Conservation (phyloP, 2,888 invertebrate species). For the Ethmia dodecea region DNA sequence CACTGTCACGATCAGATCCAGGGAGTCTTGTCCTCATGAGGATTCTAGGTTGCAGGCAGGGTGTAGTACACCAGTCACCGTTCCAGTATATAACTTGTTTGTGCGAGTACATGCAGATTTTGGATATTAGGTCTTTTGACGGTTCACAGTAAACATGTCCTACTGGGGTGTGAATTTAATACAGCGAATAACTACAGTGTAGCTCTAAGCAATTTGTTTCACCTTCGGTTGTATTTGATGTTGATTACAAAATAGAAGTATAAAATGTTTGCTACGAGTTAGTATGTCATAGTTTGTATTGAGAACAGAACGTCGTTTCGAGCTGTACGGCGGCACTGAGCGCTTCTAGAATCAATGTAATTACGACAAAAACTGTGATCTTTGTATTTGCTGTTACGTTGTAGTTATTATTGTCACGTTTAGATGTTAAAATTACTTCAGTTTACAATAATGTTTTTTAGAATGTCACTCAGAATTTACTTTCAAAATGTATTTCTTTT, state of each 20-base stretch:
- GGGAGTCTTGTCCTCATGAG: too few species aligned
- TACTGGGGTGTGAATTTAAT: constrained; percentile 31
- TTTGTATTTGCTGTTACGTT: constrained; percentile 42
- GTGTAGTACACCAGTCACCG: constrained; percentile 29
- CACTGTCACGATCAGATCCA: too few species aligned
- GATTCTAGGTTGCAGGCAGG: constrained; percentile 27
- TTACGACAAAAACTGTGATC: constrained; percentile 51
- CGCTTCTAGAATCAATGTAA: constrained; percentile 36
- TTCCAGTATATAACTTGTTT: constrained; percentile 51
- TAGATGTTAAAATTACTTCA: too few species aligned
- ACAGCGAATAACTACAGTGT: constrained; percentile 42
- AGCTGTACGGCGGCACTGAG: constrained; percentile 33
- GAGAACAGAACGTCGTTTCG: constrained; percentile 27
- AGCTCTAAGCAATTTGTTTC: constrained; percentile 30
- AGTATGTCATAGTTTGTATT: constrained; percentile 30
- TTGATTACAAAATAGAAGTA: constrained; percentile 32
- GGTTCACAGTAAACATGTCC: constrained; percentile 47
- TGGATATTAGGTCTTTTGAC: constrained; percentile 67
- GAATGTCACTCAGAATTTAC: too few species aligned
- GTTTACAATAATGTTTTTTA: too few species aligned
- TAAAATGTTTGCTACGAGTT: constrained; percentile 34
- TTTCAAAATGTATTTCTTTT: too few species aligned
- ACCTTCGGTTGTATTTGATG: constrained; percentile 47
- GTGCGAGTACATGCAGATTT: constrained; percentile 51
- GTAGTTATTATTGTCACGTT: constrained; percentile 25